phyloP scores from a whole-genome alignment of 2,888 invertebrate species.

The Biston betularia region DNA sequence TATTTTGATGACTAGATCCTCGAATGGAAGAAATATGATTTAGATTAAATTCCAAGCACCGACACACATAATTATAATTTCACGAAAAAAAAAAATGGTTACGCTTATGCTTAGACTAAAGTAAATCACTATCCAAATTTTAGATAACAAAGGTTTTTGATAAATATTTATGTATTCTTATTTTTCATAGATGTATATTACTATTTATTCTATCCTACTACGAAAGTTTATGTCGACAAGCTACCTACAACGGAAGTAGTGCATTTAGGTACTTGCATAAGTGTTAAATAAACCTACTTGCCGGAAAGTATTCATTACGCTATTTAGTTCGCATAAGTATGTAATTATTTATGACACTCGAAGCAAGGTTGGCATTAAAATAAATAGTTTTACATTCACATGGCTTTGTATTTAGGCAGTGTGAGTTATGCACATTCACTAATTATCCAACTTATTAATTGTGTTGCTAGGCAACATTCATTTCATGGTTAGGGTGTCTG shows the following conservation, averaged over 20 bases:
- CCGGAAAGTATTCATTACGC: conserved; percentile 35
- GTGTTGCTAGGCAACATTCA: conserved; percentile 14
- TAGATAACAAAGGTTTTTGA: no score
- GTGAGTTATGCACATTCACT: conserved; percentile 46
- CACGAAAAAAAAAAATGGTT: no score
- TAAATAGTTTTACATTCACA: conserved; percentile 49
- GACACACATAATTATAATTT: no score
- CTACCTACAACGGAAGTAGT: conserved; percentile 18
- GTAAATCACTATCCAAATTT: no score
- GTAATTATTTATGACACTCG: conserved; percentile 48
- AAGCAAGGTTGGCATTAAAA: conserved; percentile 51
- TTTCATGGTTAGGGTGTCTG: background rate
- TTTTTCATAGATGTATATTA: no score
- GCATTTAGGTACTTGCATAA: conserved; percentile 11
- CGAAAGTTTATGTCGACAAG: background rate
- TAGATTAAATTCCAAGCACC: no score
- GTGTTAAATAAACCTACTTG: conserved; percentile 27
- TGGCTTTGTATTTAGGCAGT: conserved; percentile 41
- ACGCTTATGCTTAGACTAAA: no score
- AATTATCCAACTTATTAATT: conserved; percentile 35
- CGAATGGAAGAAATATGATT: no score
- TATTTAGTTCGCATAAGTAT: conserved; percentile 26
- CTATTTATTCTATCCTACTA: background rate
- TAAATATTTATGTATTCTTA: no score
- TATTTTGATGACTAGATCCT: no score